Evolutionary conservation across 2,888 invertebrate species (phyloP).

Genomic region (Parnassius orleans): DNA sequence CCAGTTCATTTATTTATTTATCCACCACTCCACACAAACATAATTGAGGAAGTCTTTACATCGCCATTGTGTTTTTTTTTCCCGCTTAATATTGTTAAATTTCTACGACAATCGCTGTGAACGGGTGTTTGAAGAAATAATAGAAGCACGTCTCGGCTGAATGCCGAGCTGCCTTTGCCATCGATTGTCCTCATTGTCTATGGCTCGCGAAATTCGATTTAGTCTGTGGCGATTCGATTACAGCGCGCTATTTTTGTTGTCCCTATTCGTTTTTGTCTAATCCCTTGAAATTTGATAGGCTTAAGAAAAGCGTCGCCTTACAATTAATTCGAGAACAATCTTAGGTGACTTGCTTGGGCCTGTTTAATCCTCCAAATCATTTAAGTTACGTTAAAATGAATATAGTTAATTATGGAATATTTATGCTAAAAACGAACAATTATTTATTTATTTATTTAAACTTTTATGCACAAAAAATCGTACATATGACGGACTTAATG

Average conservation of each 20-base stretch:
- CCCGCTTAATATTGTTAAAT: slow-evolving; percentile 42
- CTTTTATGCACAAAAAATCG: no score
- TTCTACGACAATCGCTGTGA: slow-evolving; percentile 39
- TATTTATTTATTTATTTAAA: no score
- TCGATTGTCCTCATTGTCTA: slow-evolving; percentile 42
- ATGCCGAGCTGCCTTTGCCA: slow-evolving; percentile 30
- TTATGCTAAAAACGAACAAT: no score
- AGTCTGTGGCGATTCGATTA: slow-evolving; percentile 41
- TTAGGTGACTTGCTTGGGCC: slow-evolving; percentile 9
- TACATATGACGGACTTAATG: no score
- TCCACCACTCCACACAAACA: slow-evolving; percentile 48
- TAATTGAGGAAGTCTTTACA: slow-evolving; percentile 74
- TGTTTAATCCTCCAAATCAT: slow-evolving; percentile 8
- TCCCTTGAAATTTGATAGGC: slow-evolving; percentile 32
- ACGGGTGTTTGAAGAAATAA: slow-evolving; percentile 32
- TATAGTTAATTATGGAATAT: no score
- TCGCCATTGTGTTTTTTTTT: slow-evolving; percentile 45
- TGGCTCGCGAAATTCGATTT: slow-evolving; percentile 42
- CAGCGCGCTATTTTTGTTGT: slow-evolving; percentile 30
- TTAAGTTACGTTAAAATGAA: slow-evolving; percentile 5
- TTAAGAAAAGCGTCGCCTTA: slow-evolving; percentile 19
- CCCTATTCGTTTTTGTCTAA: slow-evolving; percentile 34
- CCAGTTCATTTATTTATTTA: slow-evolving; percentile 50
- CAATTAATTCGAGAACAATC: slow-evolving; percentile 23
- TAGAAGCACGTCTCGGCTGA: slow-evolving; percentile 25